Evolutionary conservation across 2,113 vertebrate genomes (phyloP), one percentile per base, ranked within the genome.

Genomic region (Columba livia): DNA sequence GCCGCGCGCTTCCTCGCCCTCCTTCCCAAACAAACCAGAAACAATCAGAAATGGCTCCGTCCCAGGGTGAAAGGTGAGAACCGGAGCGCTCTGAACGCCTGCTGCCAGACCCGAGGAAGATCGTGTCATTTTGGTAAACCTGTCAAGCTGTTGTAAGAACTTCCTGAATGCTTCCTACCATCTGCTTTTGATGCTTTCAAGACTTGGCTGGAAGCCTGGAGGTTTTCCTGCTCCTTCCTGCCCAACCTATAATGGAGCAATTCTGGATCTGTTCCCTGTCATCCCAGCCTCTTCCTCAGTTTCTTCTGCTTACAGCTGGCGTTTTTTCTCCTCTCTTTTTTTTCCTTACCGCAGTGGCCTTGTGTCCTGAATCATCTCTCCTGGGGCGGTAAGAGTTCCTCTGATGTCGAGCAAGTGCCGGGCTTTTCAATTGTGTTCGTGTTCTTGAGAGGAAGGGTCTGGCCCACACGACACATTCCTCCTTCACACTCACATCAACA

Each of bases 401-500:
- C 97, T 98, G 87, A 97, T 93, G 97, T 98, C 94, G 97, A 97
- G 93, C 96, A 96, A 97, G 97, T 89, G 91, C 91, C 71, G 95
- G 92, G 73, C 89, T 92, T 97, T 95, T 97, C 97, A 96, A 96
- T 97, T 95, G 97, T 96, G 74, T 97, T 94, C 81, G 13, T 97
- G 97, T 95, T 98, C 98, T 98, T 95, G 98, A 97, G 89, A 97
- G 97, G 98, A 98, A 98, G 98, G 98, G 97, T 97, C 97, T 92
- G 92, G 96, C 98, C 98, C 73, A 42, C 90, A 93, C 4, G 98
- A 98, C 98, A 98, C 98, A 98, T 98, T 98, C 97, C 97, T 91
- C 97, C 98, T 98, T 98, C 98, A 98, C 98, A 96, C 98, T 98
- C 98, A 93, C 97, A 97, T 95, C 97, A 98, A 98, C 98, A 98